Evolutionary conservation across 2,888 invertebrate species (phyloP).

Genomic region (Timema cristinae): DNA sequence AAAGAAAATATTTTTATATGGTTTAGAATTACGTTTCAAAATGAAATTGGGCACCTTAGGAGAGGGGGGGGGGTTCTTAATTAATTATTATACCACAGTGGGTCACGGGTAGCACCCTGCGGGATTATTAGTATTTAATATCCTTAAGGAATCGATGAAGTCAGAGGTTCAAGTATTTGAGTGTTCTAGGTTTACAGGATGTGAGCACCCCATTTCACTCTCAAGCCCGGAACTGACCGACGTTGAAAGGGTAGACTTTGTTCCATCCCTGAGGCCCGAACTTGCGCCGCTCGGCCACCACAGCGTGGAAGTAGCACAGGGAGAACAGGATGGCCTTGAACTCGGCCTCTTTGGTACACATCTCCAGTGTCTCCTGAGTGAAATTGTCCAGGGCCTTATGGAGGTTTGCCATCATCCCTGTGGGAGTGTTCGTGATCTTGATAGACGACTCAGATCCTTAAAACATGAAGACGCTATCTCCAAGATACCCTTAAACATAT

Average conservation of each 20-base stretch:
- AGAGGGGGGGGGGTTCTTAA: too few relatives aligned
- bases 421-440: conserved; percentile 96
- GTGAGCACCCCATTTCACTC: neutral
- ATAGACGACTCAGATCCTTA: too few relatives aligned
- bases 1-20: too few relatives aligned
- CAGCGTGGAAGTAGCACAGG: conserved; percentile 94
- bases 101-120: too few relatives aligned
- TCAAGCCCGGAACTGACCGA: conserved; percentile 52
- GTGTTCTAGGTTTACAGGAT: too few relatives aligned
- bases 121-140: too few relatives aligned
- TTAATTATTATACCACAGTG: too few relatives aligned
- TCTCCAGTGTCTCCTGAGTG: conserved; percentile 90
- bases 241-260: conserved; percentile 93
- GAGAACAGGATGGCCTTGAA: conserved; percentile 93
- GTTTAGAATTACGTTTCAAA: too few relatives aligned
- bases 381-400: conserved; percentile 95
- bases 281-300: conserved; percentile 88
- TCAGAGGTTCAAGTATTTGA: too few relatives aligned
- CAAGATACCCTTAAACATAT: conserved; percentile 69
- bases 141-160: too few relatives aligned
- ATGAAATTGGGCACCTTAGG: too few relatives aligned
- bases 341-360: conserved; percentile 93
- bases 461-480: too few relatives aligned
- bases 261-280: conserved; percentile 96
- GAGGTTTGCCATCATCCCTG: conserved; percentile 92